A percentile compares a stretch with the other conserved stretches of the same genome.
These are phyloP conservation scores for Cacoxenus indagator DNA, from an alignment of 2,888 invertebrate species.

Conservation along the genomic window DNA sequence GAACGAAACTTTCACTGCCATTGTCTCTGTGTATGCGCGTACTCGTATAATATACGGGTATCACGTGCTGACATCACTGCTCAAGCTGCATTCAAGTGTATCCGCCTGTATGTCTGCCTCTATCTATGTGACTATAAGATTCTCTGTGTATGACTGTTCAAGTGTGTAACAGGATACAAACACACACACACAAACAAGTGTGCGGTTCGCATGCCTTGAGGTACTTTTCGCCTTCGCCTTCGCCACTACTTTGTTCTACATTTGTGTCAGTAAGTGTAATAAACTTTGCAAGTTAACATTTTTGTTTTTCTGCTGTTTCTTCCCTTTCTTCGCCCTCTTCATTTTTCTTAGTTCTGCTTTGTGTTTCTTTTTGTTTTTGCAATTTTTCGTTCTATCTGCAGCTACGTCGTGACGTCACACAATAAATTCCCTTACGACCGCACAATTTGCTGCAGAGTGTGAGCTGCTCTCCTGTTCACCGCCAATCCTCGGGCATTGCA, in stretches of 20 bases:
- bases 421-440: background rate
- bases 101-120: background rate
- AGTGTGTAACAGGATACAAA: background rate
- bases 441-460: background rate
- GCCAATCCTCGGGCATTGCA: slow-evolving; percentile 45
- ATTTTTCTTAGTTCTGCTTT: no score
- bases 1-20: background rate
- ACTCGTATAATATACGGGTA: background rate
- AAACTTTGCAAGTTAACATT: slow-evolving; percentile 1
- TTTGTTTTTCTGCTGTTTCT: background rate
- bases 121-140: background rate
- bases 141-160: background rate
- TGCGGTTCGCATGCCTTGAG: no score
- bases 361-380: background rate
- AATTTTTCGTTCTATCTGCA: background rate
- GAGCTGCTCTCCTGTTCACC: background rate
- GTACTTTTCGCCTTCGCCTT: background rate
- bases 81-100: background rate
- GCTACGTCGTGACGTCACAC: background rate
- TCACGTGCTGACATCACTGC: background rate
- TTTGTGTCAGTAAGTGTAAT: background rate
- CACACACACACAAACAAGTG: background rate
- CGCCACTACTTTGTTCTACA: background rate
- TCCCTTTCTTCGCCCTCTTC: no score
- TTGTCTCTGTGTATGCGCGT: background rate